Base-by-base conservation (phyloP, 2,888 invertebrate genomes). In the Bombylius discolor region DNA sequence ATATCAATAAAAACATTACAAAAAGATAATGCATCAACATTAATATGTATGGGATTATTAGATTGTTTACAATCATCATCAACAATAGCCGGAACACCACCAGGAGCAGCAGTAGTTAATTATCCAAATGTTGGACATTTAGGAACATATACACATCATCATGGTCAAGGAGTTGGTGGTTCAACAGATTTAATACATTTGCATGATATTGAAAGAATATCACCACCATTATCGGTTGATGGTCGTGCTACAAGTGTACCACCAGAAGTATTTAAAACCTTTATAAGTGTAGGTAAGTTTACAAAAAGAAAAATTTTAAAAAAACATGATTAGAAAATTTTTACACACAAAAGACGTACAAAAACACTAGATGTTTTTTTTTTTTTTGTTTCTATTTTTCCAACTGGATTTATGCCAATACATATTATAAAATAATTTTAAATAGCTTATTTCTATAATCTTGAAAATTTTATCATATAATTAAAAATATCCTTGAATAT, bases 261-360 rank as follows among this genome's bases (percentile, higher is more conserved):
- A 64, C 88, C 93, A 49, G 95, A 96, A 75, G 83, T 93, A 62
- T 87, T 89, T 79, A 95, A 95, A 77, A 85, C 92, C 53, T 81
- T 89, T 62, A 83, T 95, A 66, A 90, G 93, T 63, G 79, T 93
- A 74, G 84, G 82, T 81, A 70, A 77, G 72, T 69, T 59, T 55
- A 12, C 5, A 12, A 44, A 44, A 8, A 8, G 9, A 36, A 36
- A 36, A 36, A 8, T 36, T 36, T 36, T 3, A 36, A 36, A 23
- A 23, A 23, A 23, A 23, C 3, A 23, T 23, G 23, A 23, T 23
- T 23, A 23, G 23, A 23, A 23, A 23, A 23, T 23, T 23, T 3
- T 23, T 23, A 23, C 23, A 23, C 23, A 23, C 23, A 23, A 23
- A 23, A 23, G 2, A 23, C 23, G 23, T 23, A 23, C 23, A 23